Percentiles rank a stretch among this genome's conserved stretches.
phyloP scores from a whole-genome alignment of 2,113 vertebrate genomes.

The Mormyrus iriodes region DNA sequence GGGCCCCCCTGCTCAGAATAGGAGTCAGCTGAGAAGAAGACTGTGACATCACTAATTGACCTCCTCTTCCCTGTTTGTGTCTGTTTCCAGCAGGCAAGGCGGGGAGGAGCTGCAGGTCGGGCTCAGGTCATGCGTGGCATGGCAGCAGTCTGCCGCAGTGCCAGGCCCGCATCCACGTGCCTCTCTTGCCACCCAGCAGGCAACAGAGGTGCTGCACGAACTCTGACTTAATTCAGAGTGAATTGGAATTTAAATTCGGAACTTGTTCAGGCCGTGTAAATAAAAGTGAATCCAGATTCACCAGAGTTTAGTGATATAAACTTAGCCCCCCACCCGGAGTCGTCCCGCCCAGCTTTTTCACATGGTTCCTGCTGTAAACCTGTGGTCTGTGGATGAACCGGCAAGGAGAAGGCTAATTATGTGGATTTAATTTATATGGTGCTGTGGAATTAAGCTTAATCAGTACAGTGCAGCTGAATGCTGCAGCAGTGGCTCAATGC shows the following conservation, averaged over 20 bases:
- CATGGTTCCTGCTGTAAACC: background rate
- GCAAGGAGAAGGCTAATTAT: background rate
- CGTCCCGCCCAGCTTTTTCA: background rate
- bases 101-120: background rate
- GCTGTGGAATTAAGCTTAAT: background rate
- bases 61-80: background rate
- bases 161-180: background rate
- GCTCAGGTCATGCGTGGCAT: too few species aligned
- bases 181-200: background rate
- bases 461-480: background rate
- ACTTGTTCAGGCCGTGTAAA: conserved; percentile 35
- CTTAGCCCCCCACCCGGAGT: background rate
- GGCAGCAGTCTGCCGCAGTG: background rate
- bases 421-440: background rate
- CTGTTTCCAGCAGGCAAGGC: background rate
- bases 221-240: background rate
- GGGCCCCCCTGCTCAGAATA: background rate
- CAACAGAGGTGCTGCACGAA: background rate
- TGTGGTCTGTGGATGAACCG: background rate
- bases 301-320: background rate
- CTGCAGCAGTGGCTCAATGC: background rate
- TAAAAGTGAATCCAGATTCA: conserved; percentile 35
- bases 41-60: background rate
- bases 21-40: background rate
- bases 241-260: background rate